Base-by-base conservation (phyloP, 2,888 invertebrate genomes). In the Lasioglossum lativentre region DNA sequence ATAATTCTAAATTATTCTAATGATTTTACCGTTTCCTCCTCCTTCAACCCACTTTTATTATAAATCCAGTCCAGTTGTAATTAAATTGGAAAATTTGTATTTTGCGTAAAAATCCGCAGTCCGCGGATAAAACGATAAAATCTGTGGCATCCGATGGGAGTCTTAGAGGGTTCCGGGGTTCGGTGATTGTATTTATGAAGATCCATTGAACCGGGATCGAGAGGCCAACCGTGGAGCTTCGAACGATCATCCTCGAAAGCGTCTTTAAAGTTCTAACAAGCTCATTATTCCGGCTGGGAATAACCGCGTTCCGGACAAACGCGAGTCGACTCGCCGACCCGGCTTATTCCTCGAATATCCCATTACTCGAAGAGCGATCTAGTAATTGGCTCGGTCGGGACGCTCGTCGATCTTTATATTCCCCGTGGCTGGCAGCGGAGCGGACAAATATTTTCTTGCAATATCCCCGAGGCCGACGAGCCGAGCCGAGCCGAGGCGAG, bases 381-480 rank as follows among this genome's bases (percentile, higher is more conserved):
- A 40, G 56, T 52, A 83, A 84, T 83, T 83, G 77, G 77, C 71
- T 78, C 23, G 59, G 70, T 52, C 74, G 47, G 59, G 70, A 52
- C 78, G 47, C 40, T 40, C 30, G 4, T 70, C 68, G 34, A 66
- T 30, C 30, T 47, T 23, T 34, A 23, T 72, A 30, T 63, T 30
- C 45, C 38, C 68, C 2, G 12, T 10, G 6, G 10, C 42, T 34
- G 30, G 68, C 23, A 68, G 68, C 23, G 23, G 23, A 23, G 42
- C 56, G 68, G 45, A 86, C 75, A 86, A 86, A 86, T 86, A 86
- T 86, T 86, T 86, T 86, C 86, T 80, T 80, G 73, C 45, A 75
- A 86, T 82, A 86, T 82, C 40, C 45, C 30, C 59, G 72, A 59
- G 66, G 27, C 40, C n/a, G 45, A 34, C n/a, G 30, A 47, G 6